Evolutionary conservation across 2,113 vertebrate species (phyloP), one percentile per base, ranked within the genome.

Genomic region (Melanerpes aurifrons): DNA sequence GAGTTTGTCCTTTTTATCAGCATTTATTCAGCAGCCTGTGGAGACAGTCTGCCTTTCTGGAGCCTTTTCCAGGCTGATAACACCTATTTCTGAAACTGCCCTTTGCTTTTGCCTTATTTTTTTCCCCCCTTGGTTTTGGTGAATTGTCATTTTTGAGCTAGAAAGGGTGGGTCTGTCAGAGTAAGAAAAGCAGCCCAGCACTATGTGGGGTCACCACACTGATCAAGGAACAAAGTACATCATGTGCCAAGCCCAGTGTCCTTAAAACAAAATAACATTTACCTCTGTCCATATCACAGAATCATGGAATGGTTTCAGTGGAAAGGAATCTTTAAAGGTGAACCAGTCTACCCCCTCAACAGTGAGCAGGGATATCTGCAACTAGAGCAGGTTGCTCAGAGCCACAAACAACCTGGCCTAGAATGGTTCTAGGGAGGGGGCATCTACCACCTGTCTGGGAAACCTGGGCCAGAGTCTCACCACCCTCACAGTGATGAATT

Each of bases 1-100:
- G 81, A 95, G 93, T 92, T 96, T 95, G 93, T 86, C 92, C 93
- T 88, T 91, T 97, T 96, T 95, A 97, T 97, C 96, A 96, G 94
- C 96, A 95, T 96, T 97, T 96, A 92, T 96, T 95, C 93, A 97
- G 96, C 89, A 76, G 89, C 86, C 95, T 58, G 94, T 90, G 95
- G 89, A 96, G 95, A 95, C 97, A 96, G 93, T 87, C 96, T 96
- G 95, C 94, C 87, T 94, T 86, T 92, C 87, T 83, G 91, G 76
- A 95, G 73, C 82, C 86, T 75, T 81, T 90, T 94, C 89, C 87
- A 95, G 64, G 72, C 91, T 87, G 94, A 86, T 96, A 93, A 94
- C 91, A 86, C 66, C 71, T 79, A 17, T 61, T 35, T 32, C 91
- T 91, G 68, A 91, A 83, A 62, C 13, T 74, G 75, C 92, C 82